Evolutionary conservation across 2,797 vertebrate genomes (phyloP), one percentile per base, ranked within the genome.

Genomic region (Poeciliopsis presidionis): DNA sequence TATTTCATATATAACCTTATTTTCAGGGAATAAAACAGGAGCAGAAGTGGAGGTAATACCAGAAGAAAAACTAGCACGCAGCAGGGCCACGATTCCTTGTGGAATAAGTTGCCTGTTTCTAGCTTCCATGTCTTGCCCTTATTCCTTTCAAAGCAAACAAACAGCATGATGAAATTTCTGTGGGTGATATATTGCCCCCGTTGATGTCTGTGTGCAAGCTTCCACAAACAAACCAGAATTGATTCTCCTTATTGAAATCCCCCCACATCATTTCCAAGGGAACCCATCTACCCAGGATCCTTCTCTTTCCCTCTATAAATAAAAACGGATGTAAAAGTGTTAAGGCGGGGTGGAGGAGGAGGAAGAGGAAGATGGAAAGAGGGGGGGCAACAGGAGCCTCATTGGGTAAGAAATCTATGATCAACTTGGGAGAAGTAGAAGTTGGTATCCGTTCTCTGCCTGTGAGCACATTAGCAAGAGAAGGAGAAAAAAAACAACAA

Each of bases 191-290:
- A 91, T 90, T 87, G 81, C 86, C 75, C 74, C 0, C 59, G 76
- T 74, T 86, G 82, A 84, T 74, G 78, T 83, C 71, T 81, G 75
- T 49, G 77, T 83, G 82, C 79, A 72, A 76, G 77, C 84, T 79
- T 88, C 89, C 41, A 59, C 86, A 91, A 91, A 91, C 90, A 93
- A 87, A 86, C 80, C 76, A n/a, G 78, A 81, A 87, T 89, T 87
- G 82, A 88, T 90, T 90, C 81, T 82, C 76, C 79, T 88, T 91
- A 91, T 88, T 91, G 91, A 89, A 91, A 93, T 90, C 57, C 86
- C 83, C 75, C 76, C 84, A 80, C 80, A 81, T 84, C 85, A 87
- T 84, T 89, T 84, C 81, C 67, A 74, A 84, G 73, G 79, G 83
- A 77, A 90, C 90, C 82, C 76, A 70, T 86, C 83, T 74, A 76